Evolutionary conservation across 2,797 vertebrate species (phyloP).

Genomic region (Chelon auratus): DNA sequence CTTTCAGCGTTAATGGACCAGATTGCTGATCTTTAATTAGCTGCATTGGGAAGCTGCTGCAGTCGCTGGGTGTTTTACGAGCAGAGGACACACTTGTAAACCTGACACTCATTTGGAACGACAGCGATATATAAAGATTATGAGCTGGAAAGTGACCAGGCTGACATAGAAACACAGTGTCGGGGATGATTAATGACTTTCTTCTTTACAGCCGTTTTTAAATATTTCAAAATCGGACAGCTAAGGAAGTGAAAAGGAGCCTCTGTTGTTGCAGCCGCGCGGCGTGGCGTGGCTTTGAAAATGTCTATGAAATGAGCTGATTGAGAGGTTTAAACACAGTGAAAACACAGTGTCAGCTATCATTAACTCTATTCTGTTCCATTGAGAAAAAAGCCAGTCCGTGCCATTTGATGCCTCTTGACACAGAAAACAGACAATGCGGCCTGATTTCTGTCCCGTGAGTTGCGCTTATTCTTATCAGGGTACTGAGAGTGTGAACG

Average conservation of each 20-base stretch:
- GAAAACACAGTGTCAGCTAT: slow-evolving; percentile 11
- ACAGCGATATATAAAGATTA: slow-evolving; percentile 62
- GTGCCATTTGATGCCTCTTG: slow-evolving; percentile 4
- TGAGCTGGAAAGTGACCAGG: slow-evolving; percentile 55
- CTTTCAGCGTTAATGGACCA: slow-evolving; percentile 9
- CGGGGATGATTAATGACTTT: slow-evolving; percentile 39
- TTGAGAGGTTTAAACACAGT: background rate
- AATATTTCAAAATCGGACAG: background rate
- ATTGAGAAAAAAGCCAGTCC: background rate
- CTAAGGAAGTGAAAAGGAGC: background rate
- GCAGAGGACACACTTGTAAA: slow-evolving; percentile 63
- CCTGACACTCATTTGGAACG: slow-evolving; percentile 56
- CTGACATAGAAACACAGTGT: slow-evolving; percentile 38
- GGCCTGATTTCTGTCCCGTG: slow-evolving; percentile 1
- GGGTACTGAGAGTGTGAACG: slow-evolving; percentile 8
- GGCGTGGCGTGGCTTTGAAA: background rate
- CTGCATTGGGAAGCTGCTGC: slow-evolving; percentile 27
- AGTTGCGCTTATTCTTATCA: slow-evolving; percentile 29
- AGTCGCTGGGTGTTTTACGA: slow-evolving; percentile 48
- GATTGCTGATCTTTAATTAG: slow-evolving; percentile 31
- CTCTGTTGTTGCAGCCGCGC: background rate
- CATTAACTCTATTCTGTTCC: slow-evolving; percentile 1
- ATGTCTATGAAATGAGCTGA: background rate
- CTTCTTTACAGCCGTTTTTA: slow-evolving; percentile 2
- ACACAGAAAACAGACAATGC: slow-evolving; percentile 26